Conservation (phyloP, 2,888 invertebrate species). For the Scelioninae gen. 1 region DNA sequence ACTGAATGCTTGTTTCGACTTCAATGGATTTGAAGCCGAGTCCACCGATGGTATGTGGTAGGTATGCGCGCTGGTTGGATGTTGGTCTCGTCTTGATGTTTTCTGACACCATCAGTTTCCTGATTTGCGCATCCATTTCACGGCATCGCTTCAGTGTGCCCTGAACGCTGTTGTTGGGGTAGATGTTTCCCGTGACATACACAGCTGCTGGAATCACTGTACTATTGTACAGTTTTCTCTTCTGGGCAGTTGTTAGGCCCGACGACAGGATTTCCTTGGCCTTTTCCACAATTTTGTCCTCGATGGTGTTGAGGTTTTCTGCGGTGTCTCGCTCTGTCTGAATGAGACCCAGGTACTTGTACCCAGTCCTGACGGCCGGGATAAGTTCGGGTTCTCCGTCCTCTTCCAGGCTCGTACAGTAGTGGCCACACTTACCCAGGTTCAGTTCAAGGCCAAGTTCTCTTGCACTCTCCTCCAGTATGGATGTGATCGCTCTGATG, state of each 20-base stretch:
- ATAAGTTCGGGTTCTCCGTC: background rate
- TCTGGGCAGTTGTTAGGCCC: constrained; percentile 5
- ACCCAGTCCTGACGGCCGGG: background rate
- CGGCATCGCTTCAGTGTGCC: constrained; percentile 16
- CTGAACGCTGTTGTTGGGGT: background rate
- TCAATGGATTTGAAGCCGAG: constrained; percentile 15
- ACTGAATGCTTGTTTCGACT: constrained; percentile 6
- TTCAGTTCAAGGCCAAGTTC: background rate
- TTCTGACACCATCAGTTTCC: constrained; percentile 4
- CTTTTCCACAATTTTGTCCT: background rate
- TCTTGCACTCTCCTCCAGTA: constrained; percentile 2
- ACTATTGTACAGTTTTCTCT: constrained; percentile 2
- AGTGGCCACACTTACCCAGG: constrained; percentile 8
- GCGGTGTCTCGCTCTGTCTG: background rate
- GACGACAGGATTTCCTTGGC: background rate
- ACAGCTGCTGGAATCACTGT: constrained; percentile 9
- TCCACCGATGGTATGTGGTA: constrained; percentile 19
- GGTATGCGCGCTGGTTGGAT: constrained; percentile 4
- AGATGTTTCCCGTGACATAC: background rate
- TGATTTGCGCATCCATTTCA: background rate
- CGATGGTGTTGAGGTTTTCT: background rate
- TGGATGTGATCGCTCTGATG: background rate
- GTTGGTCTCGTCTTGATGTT: constrained; percentile 14
- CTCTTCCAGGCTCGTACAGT: background rate
- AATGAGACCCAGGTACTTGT: background rate